These are phyloP conservation scores for Pseudobourletiella spinata DNA, from an alignment of 1,140 invertebrate species.

Conservation along the genomic window DNA sequence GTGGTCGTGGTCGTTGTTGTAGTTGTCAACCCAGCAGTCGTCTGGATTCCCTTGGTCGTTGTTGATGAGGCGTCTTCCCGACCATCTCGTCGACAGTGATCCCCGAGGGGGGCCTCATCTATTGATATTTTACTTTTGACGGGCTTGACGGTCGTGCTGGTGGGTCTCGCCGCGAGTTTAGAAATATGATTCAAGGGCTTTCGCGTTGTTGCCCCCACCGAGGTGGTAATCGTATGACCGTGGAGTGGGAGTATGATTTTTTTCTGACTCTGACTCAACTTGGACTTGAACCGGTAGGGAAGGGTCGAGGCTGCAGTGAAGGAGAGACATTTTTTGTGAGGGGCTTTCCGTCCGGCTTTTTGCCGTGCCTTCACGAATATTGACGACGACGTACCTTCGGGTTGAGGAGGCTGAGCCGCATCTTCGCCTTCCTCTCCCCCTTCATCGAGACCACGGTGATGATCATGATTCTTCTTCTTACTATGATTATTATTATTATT, in stretches of 20 bases:
- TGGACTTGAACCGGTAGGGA: not conserved
- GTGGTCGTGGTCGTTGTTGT: not conserved
- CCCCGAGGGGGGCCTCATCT: not conserved
- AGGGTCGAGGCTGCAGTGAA: not conserved
- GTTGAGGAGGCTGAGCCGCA: not conserved
- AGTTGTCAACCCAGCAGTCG: too few relatives aligned
- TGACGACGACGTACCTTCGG: not conserved
- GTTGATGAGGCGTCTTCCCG: not conserved
- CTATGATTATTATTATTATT: not conserved
- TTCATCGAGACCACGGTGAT: not conserved
- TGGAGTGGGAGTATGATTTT: slow-evolving; percentile 3
- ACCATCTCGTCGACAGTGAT: not conserved
- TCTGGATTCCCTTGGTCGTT: not conserved
- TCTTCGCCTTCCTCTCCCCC: not conserved
- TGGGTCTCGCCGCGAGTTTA: not conserved
- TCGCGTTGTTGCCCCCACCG: not conserved
- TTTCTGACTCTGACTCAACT: not conserved
- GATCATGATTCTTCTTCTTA: not conserved
- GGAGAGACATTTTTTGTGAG: not conserved
- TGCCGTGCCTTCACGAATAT: too few relatives aligned
- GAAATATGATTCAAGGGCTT: not conserved
- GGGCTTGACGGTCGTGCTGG: too few relatives aligned
- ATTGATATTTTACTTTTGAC: not conserved
- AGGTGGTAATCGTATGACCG: not conserved
- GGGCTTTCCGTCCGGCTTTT: not conserved